These are phyloP conservation scores for Campoplex nolae DNA, from an alignment of 2,888 invertebrate species.

Conservation along the genomic window DNA sequence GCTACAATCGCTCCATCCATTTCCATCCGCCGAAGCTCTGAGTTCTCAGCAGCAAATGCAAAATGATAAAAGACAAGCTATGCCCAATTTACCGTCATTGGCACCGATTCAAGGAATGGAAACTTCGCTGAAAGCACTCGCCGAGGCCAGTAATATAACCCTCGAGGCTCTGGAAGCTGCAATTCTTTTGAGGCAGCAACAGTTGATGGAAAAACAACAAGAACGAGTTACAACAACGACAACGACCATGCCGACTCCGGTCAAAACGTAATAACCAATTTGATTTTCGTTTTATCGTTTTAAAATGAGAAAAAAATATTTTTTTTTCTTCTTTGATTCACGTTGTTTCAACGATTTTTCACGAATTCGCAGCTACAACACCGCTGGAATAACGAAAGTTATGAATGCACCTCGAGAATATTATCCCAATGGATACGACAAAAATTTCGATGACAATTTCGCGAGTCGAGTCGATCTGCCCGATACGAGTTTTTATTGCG, in stretches of 20 bases:
- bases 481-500: constrained; percentile 93
- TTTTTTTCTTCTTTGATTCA: not conserved
- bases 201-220: constrained; percentile 87
- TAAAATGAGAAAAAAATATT: not conserved
- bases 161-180: constrained; percentile 92
- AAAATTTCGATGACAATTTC: constrained; percentile 95
- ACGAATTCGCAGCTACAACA: constrained; percentile 74
- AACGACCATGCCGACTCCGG: constrained; percentile 80
- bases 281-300: not conserved
- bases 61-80: constrained; percentile 76
- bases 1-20: constrained; percentile 79
- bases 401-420: constrained; percentile 96
- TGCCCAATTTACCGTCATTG: constrained; percentile 74
- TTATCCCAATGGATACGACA: constrained; percentile 94
- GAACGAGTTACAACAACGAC: constrained; percentile 84
- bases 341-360: not conserved
- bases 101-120: constrained; percentile 83
- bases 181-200: constrained; percentile 89
- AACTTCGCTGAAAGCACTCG: constrained; percentile 86
- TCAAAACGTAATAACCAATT: constrained; percentile 76
- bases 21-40: constrained; percentile 69
- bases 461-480: constrained; percentile 93
- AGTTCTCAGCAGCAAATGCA: constrained; percentile 71
- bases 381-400: constrained; percentile 87
- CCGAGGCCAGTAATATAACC: constrained; percentile 91